Evolutionary conservation across 2,888 invertebrate genomes (phyloP), one percentile per base, ranked within the genome.

Genomic region (Athalia rosae): DNA sequence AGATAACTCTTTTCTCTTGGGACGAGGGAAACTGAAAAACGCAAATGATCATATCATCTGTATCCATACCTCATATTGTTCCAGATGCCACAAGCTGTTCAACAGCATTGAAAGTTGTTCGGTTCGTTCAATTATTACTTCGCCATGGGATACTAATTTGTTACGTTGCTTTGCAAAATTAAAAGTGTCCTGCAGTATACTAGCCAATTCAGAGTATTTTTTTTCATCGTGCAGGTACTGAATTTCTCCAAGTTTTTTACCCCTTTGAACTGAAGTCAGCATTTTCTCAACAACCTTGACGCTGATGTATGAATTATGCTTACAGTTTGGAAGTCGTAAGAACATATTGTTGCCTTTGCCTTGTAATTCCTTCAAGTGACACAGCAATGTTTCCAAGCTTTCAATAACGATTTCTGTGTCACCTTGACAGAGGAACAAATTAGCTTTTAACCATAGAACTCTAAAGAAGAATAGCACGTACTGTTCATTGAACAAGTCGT

Each of bases 151-250:
- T n/a, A 87, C 80, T n/a, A 86, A 81, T 76, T 86, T 85, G 76
- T 85, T 85, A 50, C 84, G 83, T 71, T 89, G 87, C 71, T 86
- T 87, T 3, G 90, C 80, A 82, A 92, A 92, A 80, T 92, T 92
- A 86, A 95, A 94, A 1, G 94, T 94, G 81, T 94, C 93, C 85
- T 93, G 92, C 0, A 96, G 89, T 81, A 95, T 94, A 15, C 91
- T 90, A 15, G 94, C 91, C 0, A 95, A 92, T 83, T 95, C 94
- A 28, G 92, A 91, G 86, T 94, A 95, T 73, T 92, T 91, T 61
- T 93, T 92, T 15, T 91, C 91, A 41, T 93, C 92, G 87, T 93
- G 94, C n/a, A 95, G 89, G 77, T 92, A 92, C 87, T 94, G 92
- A 0, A 95, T 93, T 82, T 93, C 93, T 11, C 93, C 92, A 43